phyloP scores from a whole-genome alignment of 2,888 invertebrate genomes.

The Ametastegia equiseti region DNA sequence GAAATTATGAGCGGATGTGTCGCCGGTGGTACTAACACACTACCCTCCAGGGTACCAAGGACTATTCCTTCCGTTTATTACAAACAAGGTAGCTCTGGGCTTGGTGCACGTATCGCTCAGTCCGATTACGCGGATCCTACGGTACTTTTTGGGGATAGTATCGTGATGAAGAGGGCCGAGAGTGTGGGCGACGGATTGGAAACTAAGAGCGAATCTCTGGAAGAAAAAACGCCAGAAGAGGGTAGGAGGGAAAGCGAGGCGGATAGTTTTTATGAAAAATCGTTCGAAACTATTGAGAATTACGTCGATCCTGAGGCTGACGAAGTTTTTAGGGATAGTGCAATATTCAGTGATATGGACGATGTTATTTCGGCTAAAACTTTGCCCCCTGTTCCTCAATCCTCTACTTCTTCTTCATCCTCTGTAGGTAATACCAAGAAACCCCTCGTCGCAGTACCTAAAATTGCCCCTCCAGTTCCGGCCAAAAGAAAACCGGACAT shows the following conservation, averaged over 20 bases:
- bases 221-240: slow-evolving; percentile 45
- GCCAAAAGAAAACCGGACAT: slow-evolving; percentile 59
- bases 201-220: slow-evolving; percentile 37
- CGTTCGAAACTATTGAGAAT: slow-evolving; percentile 86
- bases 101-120: slow-evolving; percentile 92
- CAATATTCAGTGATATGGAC: slow-evolving; percentile 89
- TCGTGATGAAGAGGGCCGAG: slow-evolving; percentile 49
- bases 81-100: slow-evolving; percentile 88
- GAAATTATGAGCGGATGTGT: slow-evolving; percentile 63
- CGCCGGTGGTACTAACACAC: slow-evolving; percentile 47
- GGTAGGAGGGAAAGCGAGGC: slow-evolving; percentile 75
- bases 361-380: slow-evolving; percentile 70
- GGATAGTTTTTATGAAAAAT: slow-evolving; percentile 87
- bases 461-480: slow-evolving; percentile 68
- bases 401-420: not conserved
- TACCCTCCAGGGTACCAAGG: slow-evolving; percentile 51
- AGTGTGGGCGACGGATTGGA: slow-evolving; percentile 28
- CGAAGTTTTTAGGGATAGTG: slow-evolving; percentile 88
- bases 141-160: slow-evolving; percentile 78
- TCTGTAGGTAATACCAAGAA: not conserved
- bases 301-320: slow-evolving; percentile 80
- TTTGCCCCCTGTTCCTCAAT: slow-evolving; percentile 41
- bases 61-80: slow-evolving; percentile 75
- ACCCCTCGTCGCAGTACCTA: slow-evolving; percentile 46
- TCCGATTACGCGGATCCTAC: slow-evolving; percentile 92